Base-by-base conservation (phyloP, 2,797 vertebrate species). In the Enteromius viviparus region DNA sequence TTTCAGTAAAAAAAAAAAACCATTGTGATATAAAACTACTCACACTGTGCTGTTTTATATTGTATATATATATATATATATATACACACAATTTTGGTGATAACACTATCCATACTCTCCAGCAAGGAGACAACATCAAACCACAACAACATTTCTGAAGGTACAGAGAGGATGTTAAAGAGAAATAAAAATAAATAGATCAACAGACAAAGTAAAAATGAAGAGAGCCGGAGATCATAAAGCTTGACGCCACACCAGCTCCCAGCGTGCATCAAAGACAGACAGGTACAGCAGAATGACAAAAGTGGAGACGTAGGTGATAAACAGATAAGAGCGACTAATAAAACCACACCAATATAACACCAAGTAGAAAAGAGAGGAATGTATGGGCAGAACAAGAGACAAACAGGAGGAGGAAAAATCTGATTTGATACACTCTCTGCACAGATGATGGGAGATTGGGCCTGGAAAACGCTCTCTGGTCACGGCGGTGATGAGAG, bases 391-490 rank as follows among this genome's bases (percentile, higher is more conserved):
- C 23, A 80, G 53, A 74, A 58, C 70, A 76, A 85, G 79, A 83
- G 75, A 84, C 69, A 83, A 80, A 84, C 72, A 80, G 26, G 66
- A 84, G 84, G 71, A 77, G 37, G 64, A 79, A 68, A n/a, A 71
- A 65, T 77, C 37, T 65, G 81, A 88, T 71, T 75, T 40, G 75
- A 85, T 85, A 89, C 86, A 90, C 89, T 89, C 62, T 45, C 70
- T 55, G 34, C 85, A 89, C 84, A 88, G 87, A 85, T n/a, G 84
- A 86, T 85, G 64, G 68, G 83, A 87, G 64, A 65, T 32, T 55
- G 58, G 66, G 12, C 42, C 29, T 42, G n/a, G 47, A 40, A 81
- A 69, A 34, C 17, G 9, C 51, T 85, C 37, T 79, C 40, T 76
- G 29, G 37, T 82, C 84, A n/a, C 79, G 32, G 80, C 76, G 82